These are phyloP conservation scores for Galemys pyrenaicus DNA, from an alignment of 2,113 vertebrate species.

Conservation along the genomic window DNA sequence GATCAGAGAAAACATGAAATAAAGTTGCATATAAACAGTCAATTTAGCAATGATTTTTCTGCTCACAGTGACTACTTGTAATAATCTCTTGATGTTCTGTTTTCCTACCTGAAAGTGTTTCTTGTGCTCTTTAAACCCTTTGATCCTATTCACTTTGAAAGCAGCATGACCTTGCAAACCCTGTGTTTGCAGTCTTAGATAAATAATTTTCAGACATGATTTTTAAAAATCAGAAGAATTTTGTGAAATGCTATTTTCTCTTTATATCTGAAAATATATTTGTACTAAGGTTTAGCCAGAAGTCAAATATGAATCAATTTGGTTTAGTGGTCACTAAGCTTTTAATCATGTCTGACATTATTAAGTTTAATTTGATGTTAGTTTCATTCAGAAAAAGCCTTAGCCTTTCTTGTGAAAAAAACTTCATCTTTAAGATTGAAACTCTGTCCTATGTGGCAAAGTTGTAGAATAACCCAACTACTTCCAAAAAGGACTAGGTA, in stretches of 20 bases:
- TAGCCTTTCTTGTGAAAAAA: constrained; percentile 19
- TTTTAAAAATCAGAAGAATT: constrained; percentile 36
- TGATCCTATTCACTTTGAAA: constrained; percentile 32
- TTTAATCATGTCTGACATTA: constrained; percentile 15
- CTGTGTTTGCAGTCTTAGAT: neutral
- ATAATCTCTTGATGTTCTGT: neutral
- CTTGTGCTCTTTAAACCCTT: constrained; percentile 19
- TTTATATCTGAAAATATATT: constrained; percentile 51
- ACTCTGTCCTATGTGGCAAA: neutral
- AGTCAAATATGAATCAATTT: constrained; percentile 25
- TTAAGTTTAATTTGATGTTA: neutral
- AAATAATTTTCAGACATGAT: constrained; percentile 23
- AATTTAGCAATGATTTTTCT: neutral
- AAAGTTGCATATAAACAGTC: neutral
- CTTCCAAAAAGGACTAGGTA: neutral
- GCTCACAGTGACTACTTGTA: neutral
- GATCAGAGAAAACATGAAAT: constrained; percentile 35
- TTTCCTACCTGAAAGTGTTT: constrained; percentile 28
- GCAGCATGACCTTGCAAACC: neutral
- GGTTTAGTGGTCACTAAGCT: constrained; percentile 23
- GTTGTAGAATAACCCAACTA: neutral
- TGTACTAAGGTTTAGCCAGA: constrained; percentile 24
- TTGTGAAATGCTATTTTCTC: constrained; percentile 34
- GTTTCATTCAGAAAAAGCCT: neutral
- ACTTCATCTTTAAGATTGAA: neutral